Percentiles rank a stretch among this genome's conserved stretches.
phyloP scores from a whole-genome alignment of 2,797 vertebrate genomes.

The Acipenser oxyrinchus region DNA sequence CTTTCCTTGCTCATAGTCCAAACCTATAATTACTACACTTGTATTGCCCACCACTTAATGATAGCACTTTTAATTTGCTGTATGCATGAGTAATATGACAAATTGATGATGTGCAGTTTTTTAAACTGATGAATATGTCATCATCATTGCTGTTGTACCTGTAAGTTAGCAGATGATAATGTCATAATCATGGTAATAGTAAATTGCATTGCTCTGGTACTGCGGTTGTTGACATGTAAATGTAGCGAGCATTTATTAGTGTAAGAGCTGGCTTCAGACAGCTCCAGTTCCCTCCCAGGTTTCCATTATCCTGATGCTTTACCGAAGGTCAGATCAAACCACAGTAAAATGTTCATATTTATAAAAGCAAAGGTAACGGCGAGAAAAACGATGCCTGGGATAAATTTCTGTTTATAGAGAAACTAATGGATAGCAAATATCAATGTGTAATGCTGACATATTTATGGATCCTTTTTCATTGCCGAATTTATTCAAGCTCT shows the following conservation, averaged over 20 bases:
- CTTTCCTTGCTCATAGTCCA: no score
- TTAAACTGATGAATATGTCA: neutral
- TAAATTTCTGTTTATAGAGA: slow-evolving; percentile 43
- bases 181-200: neutral
- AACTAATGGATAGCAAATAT: slow-evolving; percentile 50
- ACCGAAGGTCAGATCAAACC: slow-evolving; percentile 46
- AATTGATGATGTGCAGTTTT: neutral
- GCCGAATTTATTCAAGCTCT: neutral
- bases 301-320: slow-evolving; percentile 47
- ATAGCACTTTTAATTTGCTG: no score
- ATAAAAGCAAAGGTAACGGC: slow-evolving; percentile 44
- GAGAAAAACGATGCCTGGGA: slow-evolving; percentile 30
- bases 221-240: slow-evolving; percentile 29
- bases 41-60: no score
- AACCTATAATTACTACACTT: no score
- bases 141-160: neutral
- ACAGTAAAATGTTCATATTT: slow-evolving; percentile 49
- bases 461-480: no score
- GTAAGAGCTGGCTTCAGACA: slow-evolving; percentile 43
- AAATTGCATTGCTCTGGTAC: slow-evolving; percentile 1
- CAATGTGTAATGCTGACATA: neutral
- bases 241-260: slow-evolving; percentile 39
- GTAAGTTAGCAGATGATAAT: neutral
- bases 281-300: slow-evolving; percentile 34
- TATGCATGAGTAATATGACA: no score